phyloP scores from a whole-genome alignment of 1,140 invertebrate genomes.

The Heliconius eleuchia region DNA sequence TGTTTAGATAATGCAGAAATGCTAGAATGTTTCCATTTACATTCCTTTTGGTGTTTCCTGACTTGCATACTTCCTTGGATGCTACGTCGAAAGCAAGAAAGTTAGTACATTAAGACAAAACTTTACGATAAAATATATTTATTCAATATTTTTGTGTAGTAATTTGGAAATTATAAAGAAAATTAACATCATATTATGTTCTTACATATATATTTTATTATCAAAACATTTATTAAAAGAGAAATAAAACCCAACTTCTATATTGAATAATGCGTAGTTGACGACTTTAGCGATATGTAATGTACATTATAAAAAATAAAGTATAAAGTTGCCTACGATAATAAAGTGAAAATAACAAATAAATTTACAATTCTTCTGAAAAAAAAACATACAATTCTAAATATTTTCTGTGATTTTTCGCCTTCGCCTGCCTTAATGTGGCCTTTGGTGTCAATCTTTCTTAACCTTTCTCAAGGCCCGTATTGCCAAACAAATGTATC shows the following conservation, averaged over 20 bases:
- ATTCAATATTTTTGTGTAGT: not conserved
- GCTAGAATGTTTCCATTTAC: constrained; percentile 2
- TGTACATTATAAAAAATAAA: no score
- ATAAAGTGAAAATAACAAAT: no score
- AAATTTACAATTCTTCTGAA: not conserved
- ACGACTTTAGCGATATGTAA: no score
- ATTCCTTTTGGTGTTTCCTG: not conserved
- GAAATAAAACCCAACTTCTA: no score
- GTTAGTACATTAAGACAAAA: not conserved
- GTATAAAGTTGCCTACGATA: no score
- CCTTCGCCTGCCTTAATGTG: not conserved
- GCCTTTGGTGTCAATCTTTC: constrained; percentile 5
- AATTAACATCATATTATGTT: no score
- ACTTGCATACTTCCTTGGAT: not conserved
- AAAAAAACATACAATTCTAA: not conserved
- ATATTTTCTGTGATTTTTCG: not conserved
- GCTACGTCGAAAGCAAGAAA: not conserved
- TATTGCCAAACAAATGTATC: not conserved
- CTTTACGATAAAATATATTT: not conserved
- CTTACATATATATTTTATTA: no score
- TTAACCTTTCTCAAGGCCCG: not conserved
- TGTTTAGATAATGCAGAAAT: constrained; percentile 10
- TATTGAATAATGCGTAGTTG: no score
- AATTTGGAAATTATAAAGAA: not conserved
- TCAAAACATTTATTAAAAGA: no score